These are phyloP conservation scores for Palythoa caribaeorum DNA, from an alignment of 92 coral and sea anemone genomes.

Conservation along the genomic window DNA sequence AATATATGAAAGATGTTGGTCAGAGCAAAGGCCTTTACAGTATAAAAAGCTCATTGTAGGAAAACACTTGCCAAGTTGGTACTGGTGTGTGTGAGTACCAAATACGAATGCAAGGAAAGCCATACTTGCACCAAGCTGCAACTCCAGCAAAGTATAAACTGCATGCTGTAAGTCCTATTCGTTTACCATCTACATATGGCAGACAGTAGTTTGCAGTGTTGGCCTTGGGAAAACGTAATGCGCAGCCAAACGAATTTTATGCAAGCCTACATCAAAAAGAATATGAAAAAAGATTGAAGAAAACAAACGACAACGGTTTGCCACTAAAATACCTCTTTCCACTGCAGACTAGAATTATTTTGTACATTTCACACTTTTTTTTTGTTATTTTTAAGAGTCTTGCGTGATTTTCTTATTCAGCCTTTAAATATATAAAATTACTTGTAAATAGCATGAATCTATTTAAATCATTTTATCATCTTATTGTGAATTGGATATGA, in stretches of 20 bases:
- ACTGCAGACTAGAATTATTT: too few species aligned
- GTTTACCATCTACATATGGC: slow-evolving; percentile 29
- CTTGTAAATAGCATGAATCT: too few species aligned
- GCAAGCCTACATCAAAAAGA: slow-evolving; percentile 32
- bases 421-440: too few species aligned
- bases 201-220: slow-evolving; percentile 44
- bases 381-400: too few species aligned
- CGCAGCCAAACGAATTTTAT: slow-evolving; percentile 44
- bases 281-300: neutral
- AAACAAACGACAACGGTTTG: too few species aligned
- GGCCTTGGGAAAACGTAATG: slow-evolving; percentile 34
- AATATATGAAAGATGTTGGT: neutral
- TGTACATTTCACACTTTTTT: too few species aligned
- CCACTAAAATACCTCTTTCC: too few species aligned
- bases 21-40: slow-evolving; percentile 14
- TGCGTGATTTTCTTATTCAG: too few species aligned
- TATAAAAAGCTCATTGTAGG: slow-evolving; percentile 7
- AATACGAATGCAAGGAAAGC: slow-evolving; percentile 46
- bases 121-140: slow-evolving; percentile 57
- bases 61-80: slow-evolving; percentile 19
- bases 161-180: slow-evolving; percentile 40
- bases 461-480: too few species aligned
- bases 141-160: slow-evolving; percentile 26
- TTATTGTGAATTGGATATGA: too few species aligned
- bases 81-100: slow-evolving; percentile 38